Base-by-base conservation (phyloP, 1,140 invertebrate genomes). In the Euwallacea similis region DNA sequence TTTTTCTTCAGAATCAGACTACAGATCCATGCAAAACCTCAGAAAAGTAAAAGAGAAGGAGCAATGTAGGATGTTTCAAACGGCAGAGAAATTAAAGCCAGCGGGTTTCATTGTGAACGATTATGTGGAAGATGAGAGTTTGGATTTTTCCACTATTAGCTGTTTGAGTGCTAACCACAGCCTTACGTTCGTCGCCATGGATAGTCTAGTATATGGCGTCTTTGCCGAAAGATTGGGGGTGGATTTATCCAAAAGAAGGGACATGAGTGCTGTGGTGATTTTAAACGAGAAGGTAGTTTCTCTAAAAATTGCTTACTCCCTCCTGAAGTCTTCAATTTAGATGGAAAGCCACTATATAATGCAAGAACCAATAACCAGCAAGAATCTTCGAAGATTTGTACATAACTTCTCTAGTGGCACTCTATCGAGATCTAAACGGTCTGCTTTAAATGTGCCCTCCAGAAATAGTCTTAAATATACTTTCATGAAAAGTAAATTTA, bases 201-300 rank as follows among this genome's bases (percentile, higher is more conserved):
- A 94, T 76, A 89, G 88, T 75, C 76, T 89, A 6, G 76, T 85
- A 42, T 91, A 90, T 77, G 86, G 86, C 70, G 86, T 90, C 76
- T 93, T 93, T 80, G 88, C 91, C 7, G 87, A 92, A 77, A 85
- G 85, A 41, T 83, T 95, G 41, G 91, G 91, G 1, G 85, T 91
- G 16, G 86, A 91, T 78, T 80, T 90, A n/a, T 78, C 80, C 10
- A 85, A 83, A 42, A 83, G 79, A 43, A 83, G 82, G 55, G 86
- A 91, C 76, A 88, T 87, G 79, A 90, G 90, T 58, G 86, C 87
- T 50, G 87, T 87, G 60, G 84, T 93, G 33, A 91, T 93, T 74
- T 79, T 93, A 64, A 88, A 93, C 82, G 85, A 87, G 77, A 84
- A 87, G 82, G 91, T 93, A 84, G 4, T 33, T 33, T 33, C 21